Conservation (phyloP, 2,113 vertebrate genomes). For the Dasyornis broadbenti region DNA sequence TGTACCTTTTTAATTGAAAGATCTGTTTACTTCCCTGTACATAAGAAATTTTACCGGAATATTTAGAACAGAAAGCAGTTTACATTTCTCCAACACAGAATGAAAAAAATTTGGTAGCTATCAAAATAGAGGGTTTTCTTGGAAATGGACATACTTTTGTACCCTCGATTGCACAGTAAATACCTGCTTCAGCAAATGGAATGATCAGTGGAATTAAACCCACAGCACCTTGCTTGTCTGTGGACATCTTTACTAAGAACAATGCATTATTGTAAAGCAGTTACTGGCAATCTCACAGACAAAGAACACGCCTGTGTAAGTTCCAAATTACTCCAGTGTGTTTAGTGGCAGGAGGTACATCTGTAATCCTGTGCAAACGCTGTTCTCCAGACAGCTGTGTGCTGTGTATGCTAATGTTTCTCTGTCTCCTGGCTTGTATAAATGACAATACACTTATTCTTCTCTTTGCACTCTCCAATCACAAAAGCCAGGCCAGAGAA, state of each 20-base stretch:
- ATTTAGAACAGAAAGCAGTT: not conserved
- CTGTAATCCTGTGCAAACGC: not conserved
- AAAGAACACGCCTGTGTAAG: not conserved
- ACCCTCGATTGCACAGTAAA: not conserved
- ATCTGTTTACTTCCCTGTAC: not conserved
- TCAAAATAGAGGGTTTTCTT: not conserved
- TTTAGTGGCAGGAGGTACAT: not conserved
- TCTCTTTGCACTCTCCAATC: not conserved
- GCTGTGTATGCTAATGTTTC: not conserved
- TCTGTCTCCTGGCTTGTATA: not conserved
- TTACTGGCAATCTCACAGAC: not conserved
- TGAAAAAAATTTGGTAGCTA: not conserved
- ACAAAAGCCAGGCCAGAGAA: not conserved
- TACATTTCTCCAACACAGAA: not conserved
- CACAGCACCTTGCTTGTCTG: not conserved
- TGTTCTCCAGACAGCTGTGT: not conserved
- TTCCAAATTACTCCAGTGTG: not conserved
- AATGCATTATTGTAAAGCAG: not conserved
- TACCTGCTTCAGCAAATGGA: not conserved
- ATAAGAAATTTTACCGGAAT: not conserved
- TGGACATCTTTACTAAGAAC: not conserved
- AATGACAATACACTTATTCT: not conserved
- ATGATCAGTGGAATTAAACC: not conserved
- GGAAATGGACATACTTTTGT: not conserved
- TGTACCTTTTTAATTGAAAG: not conserved